Conservation (phyloP, 2,797 vertebrate genomes). For the Corythornis leucogaster region DNA sequence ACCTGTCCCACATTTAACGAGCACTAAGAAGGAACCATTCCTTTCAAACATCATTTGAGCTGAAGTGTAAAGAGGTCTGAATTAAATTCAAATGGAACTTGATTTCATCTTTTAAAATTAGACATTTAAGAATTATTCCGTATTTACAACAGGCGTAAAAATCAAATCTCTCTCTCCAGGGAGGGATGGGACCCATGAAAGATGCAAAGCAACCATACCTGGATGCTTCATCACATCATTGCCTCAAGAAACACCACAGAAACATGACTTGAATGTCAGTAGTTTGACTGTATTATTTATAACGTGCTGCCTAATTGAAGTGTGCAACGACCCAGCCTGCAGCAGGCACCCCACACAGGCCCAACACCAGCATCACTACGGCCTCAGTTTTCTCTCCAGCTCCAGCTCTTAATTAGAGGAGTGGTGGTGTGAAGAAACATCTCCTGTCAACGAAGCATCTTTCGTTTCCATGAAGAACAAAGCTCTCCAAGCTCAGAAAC, state of each 20-base stretch:
- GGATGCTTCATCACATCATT: background rate
- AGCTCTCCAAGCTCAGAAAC: background rate
- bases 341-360: background rate
- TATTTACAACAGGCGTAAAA: constrained; percentile 35
- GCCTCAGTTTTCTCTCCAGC: background rate
- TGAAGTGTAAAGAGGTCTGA: constrained; percentile 38
- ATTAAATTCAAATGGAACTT: constrained; percentile 52
- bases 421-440: background rate
- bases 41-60: constrained; percentile 44
- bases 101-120: constrained; percentile 51
- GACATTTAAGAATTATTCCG: background rate
- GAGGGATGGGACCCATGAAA: background rate
- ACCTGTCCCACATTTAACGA: constrained; percentile 52
- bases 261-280: constrained; percentile 42
- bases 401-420: background rate
- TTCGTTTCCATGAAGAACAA: background rate
- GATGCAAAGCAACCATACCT: background rate
- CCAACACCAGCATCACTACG: background rate
- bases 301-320: background rate
- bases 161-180: background rate
- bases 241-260: constrained; percentile 38
- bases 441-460: background rate
- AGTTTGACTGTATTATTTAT: constrained; percentile 50
- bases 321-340: background rate
- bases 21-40: constrained; percentile 45